Evolutionary conservation across 2,888 invertebrate genomes (phyloP).

Genomic region (Sphaerolaimus hirsutus): DNA sequence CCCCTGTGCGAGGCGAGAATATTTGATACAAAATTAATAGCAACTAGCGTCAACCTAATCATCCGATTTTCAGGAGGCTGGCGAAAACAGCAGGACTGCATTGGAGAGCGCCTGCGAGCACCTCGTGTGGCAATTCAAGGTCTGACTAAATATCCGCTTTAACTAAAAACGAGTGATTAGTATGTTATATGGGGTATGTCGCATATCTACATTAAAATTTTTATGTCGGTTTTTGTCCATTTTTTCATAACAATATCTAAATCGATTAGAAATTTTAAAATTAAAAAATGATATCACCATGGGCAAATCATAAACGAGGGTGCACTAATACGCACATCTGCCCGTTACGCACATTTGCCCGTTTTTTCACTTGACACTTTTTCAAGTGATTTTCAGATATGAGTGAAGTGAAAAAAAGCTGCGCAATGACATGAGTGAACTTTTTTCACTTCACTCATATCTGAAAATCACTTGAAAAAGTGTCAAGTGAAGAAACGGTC

Average conservation of each 20-base stretch:
- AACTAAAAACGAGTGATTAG: background rate
- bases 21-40: background rate
- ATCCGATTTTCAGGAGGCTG: constrained; percentile 38
- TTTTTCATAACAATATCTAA: no score
- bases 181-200: no score
- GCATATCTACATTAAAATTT: background rate
- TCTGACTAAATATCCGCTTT: constrained; percentile 1
- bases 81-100: constrained; percentile 23
- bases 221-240: background rate
- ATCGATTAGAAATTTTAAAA: background rate
- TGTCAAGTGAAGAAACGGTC: no score
- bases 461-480: no score
- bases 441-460: no score
- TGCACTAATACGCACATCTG: no score
- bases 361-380: no score
- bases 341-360: no score
- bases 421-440: no score
- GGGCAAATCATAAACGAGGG: background rate
- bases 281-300: background rate
- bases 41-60: background rate
- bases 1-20: no score
- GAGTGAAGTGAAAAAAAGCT: no score
- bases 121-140: constrained; percentile 24
- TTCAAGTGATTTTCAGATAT: no score
- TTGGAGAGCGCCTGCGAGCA: constrained; percentile 15